Conservation (phyloP, 2,888 invertebrate genomes). For the Suillia variegata region DNA sequence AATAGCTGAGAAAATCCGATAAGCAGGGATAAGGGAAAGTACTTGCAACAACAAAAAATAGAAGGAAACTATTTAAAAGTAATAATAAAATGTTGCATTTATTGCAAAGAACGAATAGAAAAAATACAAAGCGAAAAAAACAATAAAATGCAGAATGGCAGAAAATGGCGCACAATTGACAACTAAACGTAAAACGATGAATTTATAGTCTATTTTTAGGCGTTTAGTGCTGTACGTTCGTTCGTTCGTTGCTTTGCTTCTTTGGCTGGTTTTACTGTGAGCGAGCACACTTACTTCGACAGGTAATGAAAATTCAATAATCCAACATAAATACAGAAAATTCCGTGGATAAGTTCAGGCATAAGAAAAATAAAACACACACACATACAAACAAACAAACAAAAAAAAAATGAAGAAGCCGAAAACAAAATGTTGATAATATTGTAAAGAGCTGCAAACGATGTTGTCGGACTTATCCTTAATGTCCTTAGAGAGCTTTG, state of each 20-base stretch:
- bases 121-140: not conserved
- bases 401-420: too few species aligned
- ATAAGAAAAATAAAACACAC: too few species aligned
- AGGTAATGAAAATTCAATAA: slow-evolving; percentile 30
- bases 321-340: slow-evolving; percentile 13
- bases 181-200: too few species aligned
- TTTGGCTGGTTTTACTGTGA: not conserved
- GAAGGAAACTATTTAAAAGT: not conserved
- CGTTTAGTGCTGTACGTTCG: not conserved
- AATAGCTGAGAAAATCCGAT: not conserved
- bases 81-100: not conserved
- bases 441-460: not conserved
- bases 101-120: not conserved
- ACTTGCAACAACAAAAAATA: not conserved
- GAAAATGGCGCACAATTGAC: too few species aligned
- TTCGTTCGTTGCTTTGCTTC: not conserved
- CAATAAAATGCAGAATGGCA: not conserved
- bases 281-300: slow-evolving; percentile 22
- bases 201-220: too few species aligned
- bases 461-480: slow-evolving; percentile 7
- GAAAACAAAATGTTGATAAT: too few species aligned
- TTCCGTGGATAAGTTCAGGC: not conserved
- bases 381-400: too few species aligned
- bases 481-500: slow-evolving; percentile 5
- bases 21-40: not conserved